Evolutionary conservation across 2,113 vertebrate genomes (phyloP).

Genomic region (Illadopsis cleaveri): DNA sequence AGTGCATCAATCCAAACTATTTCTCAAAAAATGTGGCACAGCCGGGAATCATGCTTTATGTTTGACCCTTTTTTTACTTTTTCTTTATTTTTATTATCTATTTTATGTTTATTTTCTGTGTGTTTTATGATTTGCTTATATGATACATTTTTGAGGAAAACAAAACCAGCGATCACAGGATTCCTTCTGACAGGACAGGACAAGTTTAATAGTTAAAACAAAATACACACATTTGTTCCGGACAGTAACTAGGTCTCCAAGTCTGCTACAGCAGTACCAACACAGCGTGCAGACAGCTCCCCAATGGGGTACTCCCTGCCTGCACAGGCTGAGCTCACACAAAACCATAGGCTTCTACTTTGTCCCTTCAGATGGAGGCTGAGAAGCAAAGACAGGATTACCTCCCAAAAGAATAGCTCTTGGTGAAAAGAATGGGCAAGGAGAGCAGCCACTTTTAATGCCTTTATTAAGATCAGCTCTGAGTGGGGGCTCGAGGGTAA

Average conservation of each 20-base stretch:
- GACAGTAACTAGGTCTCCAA: background rate
- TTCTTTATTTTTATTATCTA: background rate
- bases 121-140: background rate
- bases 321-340: background rate
- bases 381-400: background rate
- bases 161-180: background rate
- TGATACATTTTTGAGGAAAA: background rate
- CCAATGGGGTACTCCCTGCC: rapidly evolving
- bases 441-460: no score
- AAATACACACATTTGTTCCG: background rate
- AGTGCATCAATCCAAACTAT: background rate
- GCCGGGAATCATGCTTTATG: background rate
- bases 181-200: background rate
- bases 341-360: background rate
- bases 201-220: background rate
- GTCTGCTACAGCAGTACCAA: rapidly evolving
- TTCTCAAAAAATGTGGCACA: background rate
- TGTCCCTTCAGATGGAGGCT: background rate
- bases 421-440: no score
- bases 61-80: rapidly evolving
- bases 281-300: background rate
- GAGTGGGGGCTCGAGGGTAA: no score
- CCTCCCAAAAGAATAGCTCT: background rate
- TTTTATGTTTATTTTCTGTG: background rate
- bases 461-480: no score